Conservation (phyloP, 2,113 vertebrate species). For the Butastur rufipennis region DNA sequence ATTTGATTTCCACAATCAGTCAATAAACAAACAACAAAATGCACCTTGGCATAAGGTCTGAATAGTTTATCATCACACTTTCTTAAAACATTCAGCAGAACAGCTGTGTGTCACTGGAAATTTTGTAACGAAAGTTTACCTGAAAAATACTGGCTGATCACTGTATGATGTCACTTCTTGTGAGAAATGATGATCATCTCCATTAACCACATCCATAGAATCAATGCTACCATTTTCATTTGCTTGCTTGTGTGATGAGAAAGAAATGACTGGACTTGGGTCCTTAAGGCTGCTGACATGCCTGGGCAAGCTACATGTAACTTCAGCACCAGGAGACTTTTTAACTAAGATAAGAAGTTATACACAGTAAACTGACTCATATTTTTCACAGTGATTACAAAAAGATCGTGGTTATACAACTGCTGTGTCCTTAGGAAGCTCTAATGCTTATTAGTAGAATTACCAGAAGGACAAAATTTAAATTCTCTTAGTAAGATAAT, state of each 20-base stretch:
- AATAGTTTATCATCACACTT: not conserved
- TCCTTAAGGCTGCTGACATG: constrained; percentile 77
- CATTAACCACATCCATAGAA: constrained; percentile 52
- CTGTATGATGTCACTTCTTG: constrained; percentile 70
- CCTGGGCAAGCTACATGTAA: constrained; percentile 88
- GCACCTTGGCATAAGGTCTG: not conserved
- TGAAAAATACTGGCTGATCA: constrained; percentile 95
- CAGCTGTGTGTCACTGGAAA: not conserved
- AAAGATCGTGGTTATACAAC: not conserved
- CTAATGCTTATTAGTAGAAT: not conserved
- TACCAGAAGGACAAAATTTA: not conserved
- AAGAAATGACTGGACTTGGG: constrained; percentile 87
- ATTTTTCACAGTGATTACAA: not conserved
- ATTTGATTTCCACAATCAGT: not conserved
- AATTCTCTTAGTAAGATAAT: not conserved
- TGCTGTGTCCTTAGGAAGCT: not conserved
- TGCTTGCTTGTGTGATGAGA: constrained; percentile 81
- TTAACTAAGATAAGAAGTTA: constrained; percentile 66
- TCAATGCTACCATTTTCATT: constrained; percentile 72
- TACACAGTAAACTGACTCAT: not conserved
- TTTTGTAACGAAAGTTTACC: constrained; percentile 63
- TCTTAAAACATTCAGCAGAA: not conserved
- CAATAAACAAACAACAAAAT: not conserved
- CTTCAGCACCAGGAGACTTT: constrained; percentile 82
- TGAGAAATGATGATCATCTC: constrained; percentile 61